Conservation (phyloP, 2,113 vertebrate genomes). For the Eretmochelys imbricata region DNA sequence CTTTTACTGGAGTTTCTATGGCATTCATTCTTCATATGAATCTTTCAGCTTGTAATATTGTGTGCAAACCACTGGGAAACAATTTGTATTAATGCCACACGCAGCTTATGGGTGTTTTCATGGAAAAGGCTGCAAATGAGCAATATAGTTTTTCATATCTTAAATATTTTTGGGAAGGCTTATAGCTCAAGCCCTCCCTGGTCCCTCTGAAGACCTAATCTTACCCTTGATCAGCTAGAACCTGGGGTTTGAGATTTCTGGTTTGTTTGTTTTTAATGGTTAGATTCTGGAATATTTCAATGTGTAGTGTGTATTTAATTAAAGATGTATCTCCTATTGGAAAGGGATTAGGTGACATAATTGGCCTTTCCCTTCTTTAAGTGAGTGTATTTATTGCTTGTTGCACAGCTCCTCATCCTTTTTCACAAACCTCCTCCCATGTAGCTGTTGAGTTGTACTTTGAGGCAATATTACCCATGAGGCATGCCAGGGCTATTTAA, state of each 20-base stretch:
- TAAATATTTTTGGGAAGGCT: not conserved
- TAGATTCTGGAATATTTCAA: not conserved
- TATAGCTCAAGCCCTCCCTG: not conserved
- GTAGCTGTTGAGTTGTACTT: not conserved
- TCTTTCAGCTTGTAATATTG: not conserved
- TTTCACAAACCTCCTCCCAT: not conserved
- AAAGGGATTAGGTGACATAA: not conserved
- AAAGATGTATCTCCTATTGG: not conserved
- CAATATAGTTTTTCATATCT: not conserved
- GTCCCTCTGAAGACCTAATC: not conserved
- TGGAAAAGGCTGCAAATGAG: not conserved
- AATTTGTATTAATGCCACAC: accelerated
- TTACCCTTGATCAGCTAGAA: not conserved
- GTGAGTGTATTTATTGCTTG: not conserved
- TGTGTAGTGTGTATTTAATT: not conserved
- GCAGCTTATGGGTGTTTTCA: not conserved
- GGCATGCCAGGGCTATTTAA: not conserved
- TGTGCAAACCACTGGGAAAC: not conserved
- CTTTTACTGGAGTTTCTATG: not conserved
- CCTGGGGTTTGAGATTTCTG: not conserved
- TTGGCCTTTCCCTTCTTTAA: not conserved
- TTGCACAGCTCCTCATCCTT: too few relatives aligned
- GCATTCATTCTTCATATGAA: not conserved
- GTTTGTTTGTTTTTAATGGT: not conserved
- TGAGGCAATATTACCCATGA: not conserved